Evolutionary conservation across 2,888 invertebrate genomes (phyloP).

Genomic region (Clivina fossor): DNA sequence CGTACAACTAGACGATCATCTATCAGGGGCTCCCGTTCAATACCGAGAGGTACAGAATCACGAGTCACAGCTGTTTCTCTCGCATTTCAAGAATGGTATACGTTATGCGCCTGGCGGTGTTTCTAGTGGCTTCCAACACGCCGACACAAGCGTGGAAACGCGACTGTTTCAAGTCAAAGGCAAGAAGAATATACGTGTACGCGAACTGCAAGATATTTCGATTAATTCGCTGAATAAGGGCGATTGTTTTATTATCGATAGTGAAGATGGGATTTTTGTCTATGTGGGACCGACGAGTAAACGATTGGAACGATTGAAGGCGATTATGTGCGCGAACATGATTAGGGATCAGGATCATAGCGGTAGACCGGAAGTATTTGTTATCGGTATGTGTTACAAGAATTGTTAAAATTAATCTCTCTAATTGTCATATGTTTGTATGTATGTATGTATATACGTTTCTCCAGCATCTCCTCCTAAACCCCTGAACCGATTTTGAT

Average conservation of each 20-base stretch:
- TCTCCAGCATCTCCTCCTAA: too few relatives aligned
- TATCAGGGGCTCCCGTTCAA: slow-evolving; percentile 82
- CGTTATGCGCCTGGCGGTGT: slow-evolving; percentile 82
- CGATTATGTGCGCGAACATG: slow-evolving; percentile 78
- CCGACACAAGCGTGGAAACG: slow-evolving; percentile 68
- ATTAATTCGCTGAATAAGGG: slow-evolving; percentile 92
- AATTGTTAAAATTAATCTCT: too few relatives aligned
- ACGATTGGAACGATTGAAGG: slow-evolving; percentile 80
- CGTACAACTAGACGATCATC: slow-evolving; percentile 81
- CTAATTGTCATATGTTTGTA: too few relatives aligned
- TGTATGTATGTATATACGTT: too few relatives aligned
- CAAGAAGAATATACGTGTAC: slow-evolving; percentile 76
- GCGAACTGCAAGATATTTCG: slow-evolving; percentile 51
- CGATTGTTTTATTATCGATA: slow-evolving; percentile 86
- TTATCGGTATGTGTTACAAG: too few relatives aligned
- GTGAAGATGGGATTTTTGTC: slow-evolving; percentile 71
- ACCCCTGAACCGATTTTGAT: too few relatives aligned
- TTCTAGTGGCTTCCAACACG: slow-evolving; percentile 82
- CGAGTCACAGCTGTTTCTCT: slow-evolving; percentile 77
- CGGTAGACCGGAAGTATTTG: slow-evolving; percentile 73
- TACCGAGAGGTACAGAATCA: slow-evolving; percentile 84
- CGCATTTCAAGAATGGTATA: slow-evolving; percentile 72
- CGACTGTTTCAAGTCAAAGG: slow-evolving; percentile 88
- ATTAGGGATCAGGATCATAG: slow-evolving; percentile 86
- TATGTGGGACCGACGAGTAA: slow-evolving; percentile 77